These are phyloP conservation scores for Tethya wilhelma DNA, from an alignment of 37 sponge, comb jelly and placozoan genomes.

Conservation along the genomic window DNA sequence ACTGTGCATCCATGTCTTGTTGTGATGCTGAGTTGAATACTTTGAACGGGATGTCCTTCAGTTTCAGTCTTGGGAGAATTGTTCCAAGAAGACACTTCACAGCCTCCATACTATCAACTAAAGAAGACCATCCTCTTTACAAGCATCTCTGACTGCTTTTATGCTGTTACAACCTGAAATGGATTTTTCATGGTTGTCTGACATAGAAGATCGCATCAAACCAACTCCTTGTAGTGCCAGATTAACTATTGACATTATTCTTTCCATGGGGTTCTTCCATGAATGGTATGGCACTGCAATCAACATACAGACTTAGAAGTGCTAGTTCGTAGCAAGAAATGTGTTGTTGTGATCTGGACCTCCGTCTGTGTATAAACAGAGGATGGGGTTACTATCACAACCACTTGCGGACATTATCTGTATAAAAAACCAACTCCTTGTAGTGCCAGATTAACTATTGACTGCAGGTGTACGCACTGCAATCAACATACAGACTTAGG, in stretches of 20 bases:
- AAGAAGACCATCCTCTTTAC: not conserved
- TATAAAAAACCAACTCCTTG: not conserved
- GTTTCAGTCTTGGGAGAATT: not conserved
- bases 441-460: not conserved
- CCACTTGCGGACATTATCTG: not conserved
- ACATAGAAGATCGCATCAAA: constrained; percentile 16
- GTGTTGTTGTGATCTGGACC: constrained; percentile 55
- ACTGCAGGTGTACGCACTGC: constrained; percentile 7
- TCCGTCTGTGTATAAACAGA: constrained; percentile 28
- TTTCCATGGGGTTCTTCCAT: not conserved
- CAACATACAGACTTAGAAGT: not conserved
- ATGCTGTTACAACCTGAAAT: constrained; percentile 19
- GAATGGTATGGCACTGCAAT: not conserved
- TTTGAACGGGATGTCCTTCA: not conserved
- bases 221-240: constrained; percentile 54
- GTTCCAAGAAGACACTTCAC: not conserved
- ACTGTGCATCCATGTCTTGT: not conserved
- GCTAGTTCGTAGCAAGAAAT: constrained; percentile 16
- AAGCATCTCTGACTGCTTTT: constrained; percentile 1
- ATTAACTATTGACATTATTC: not conserved
- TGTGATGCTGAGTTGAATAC: not conserved
- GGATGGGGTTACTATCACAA: not conserved
- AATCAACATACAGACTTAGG: constrained; percentile 25
- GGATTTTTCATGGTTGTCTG: constrained; percentile 15
- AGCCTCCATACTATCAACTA: not conserved